These are phyloP conservation scores for Aradophagus sp. DNA, from an alignment of 1,140 invertebrate species.

Conservation along the genomic window DNA sequence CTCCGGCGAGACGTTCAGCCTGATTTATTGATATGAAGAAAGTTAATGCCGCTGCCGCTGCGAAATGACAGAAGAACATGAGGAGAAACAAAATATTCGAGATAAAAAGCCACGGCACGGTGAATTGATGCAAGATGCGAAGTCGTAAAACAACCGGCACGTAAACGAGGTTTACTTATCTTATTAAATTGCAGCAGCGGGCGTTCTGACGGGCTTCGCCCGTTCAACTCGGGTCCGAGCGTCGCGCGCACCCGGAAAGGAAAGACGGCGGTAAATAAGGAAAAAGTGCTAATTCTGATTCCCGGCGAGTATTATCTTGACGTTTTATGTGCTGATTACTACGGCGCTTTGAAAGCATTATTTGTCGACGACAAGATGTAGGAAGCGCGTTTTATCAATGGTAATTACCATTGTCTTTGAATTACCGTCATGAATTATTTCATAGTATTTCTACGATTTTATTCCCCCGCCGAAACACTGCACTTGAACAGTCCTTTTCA, in stretches of 20 bases:
- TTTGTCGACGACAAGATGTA: constrained; percentile 33
- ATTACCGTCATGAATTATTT: no score
- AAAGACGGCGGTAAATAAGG: constrained; percentile 38
- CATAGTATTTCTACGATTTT: no score
- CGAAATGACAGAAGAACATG: constrained; percentile 6
- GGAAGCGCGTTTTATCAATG: constrained; percentile 41
- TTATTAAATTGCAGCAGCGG: constrained; percentile 51
- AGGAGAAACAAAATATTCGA: constrained; percentile 26
- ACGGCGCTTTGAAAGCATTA: constrained; percentile 34
- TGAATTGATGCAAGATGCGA: constrained; percentile 53
- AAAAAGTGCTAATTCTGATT: constrained; percentile 52
- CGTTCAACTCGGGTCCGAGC: constrained; percentile 30
- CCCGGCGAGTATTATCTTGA: constrained; percentile 40
- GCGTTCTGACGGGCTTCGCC: no score
- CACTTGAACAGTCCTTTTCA: no score
- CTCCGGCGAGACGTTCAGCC: no score
- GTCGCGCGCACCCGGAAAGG: constrained; percentile 1
- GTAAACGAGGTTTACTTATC: constrained; percentile 54
- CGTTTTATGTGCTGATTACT: constrained; percentile 51
- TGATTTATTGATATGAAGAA: no score
- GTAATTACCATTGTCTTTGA: constrained; percentile 15
- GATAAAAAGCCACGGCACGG: constrained; percentile 45
- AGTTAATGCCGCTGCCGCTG: no score
- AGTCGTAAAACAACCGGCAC: constrained; percentile 60
- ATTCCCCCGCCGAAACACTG: no score